Conservation (phyloP, 2,797 vertebrate genomes). For the Tokudaia muenninki region DNA sequence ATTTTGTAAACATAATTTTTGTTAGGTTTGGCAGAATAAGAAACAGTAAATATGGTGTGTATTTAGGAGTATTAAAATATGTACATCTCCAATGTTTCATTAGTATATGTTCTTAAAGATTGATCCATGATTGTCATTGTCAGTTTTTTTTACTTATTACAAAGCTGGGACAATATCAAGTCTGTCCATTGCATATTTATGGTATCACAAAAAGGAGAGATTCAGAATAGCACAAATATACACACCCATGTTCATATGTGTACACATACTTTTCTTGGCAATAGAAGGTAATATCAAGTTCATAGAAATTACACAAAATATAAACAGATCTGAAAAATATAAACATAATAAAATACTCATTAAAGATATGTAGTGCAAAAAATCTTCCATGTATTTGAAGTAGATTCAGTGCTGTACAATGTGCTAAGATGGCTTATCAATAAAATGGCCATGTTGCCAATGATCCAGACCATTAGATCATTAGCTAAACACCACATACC, state of each 20-base stretch:
- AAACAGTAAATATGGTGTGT: conserved; percentile 7
- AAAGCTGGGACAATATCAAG: background rate
- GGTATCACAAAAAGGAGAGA: background rate
- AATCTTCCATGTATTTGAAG: background rate
- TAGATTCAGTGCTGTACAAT: conserved; percentile 14
- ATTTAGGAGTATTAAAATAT: conserved; percentile 38
- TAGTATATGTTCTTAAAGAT: conserved; percentile 44
- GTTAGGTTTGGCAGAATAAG: conserved; percentile 45
- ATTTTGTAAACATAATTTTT: conserved; percentile 53
- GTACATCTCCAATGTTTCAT: conserved; percentile 36
- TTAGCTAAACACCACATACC: background rate
- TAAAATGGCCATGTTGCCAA: background rate
- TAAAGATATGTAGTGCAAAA: background rate
- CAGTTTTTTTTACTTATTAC: conserved; percentile 31
- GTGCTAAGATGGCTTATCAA: background rate
- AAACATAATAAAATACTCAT: conserved; percentile 38
- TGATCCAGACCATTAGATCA: background rate
- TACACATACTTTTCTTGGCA: conserved; percentile 16
- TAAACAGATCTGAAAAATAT: conserved; percentile 2
- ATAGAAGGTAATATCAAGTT: conserved; percentile 22
- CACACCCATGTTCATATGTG: background rate
- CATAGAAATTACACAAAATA: background rate
- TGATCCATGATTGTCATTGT: background rate
- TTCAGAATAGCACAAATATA: background rate
- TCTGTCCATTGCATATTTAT: background rate